A percentile compares a stretch with the other conserved stretches of the same genome.
Conservation (phyloP, 2,888 invertebrate genomes). For the Seladonia tumulorum region DNA sequence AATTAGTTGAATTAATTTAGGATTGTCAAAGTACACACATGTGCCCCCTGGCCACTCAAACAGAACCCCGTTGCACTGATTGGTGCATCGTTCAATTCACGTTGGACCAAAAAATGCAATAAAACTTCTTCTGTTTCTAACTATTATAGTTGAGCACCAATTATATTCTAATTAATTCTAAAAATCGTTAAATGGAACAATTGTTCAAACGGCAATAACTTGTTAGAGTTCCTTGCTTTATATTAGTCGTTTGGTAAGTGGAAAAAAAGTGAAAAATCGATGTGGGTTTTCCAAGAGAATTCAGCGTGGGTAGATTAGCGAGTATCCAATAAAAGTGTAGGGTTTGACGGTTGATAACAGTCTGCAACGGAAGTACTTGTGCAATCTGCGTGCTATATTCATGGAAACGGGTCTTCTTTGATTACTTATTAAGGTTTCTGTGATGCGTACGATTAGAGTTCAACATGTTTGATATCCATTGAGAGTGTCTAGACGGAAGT, state of each 20-base stretch:
- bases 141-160: too few relatives aligned
- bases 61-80: neutral
- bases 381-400: constrained; percentile 2
- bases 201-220: neutral
- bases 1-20: constrained; percentile 6
- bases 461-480: neutral
- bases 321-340: constrained; percentile 40
- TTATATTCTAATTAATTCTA: too few relatives aligned
- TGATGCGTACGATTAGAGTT: neutral
- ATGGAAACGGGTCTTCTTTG: neutral
- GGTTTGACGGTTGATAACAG: constrained; percentile 51
- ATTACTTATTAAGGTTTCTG: constrained; percentile 8
- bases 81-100: neutral
- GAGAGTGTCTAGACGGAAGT: neutral
- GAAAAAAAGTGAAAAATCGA: neutral
- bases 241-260: neutral
- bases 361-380: constrained; percentile 20
- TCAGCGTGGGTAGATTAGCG: constrained; percentile 46
- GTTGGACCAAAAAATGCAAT: neutral
- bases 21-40: neutral
- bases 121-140: neutral
- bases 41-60: neutral
- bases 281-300: constrained; percentile 5
- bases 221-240: neutral
- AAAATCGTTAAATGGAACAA: neutral